These are phyloP conservation scores for Pteruthius melanotis DNA, from an alignment of 2,113 vertebrate species.

Conservation along the genomic window DNA sequence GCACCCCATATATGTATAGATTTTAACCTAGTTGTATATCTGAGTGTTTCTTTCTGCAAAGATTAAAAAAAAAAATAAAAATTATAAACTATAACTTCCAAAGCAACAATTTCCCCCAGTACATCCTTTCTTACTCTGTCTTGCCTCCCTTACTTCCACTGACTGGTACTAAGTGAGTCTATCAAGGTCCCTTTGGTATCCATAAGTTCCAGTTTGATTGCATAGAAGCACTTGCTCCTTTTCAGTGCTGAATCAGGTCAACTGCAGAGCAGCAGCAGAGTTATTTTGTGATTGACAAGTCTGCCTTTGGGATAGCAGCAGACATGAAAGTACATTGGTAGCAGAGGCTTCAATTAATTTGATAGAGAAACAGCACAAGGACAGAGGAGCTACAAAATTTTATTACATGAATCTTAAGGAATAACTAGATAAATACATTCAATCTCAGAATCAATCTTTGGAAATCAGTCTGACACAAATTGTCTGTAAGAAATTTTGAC, in stretches of 20 bases:
- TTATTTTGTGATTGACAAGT: slow-evolving; percentile 60
- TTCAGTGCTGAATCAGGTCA: slow-evolving; percentile 54
- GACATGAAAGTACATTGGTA: slow-evolving; percentile 30
- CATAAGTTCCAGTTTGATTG: slow-evolving; percentile 35
- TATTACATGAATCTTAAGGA: slow-evolving; percentile 8
- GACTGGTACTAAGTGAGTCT: background rate
- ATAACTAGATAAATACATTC: slow-evolving; percentile 2
- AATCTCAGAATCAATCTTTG: background rate
- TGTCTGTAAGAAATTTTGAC: slow-evolving; percentile 34
- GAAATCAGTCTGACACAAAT: slow-evolving; percentile 48
- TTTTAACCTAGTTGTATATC: background rate
- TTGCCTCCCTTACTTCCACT: background rate
- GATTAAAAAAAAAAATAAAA: background rate
- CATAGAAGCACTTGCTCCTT: slow-evolving; percentile 26
- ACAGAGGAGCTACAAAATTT: background rate
- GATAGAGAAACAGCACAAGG: slow-evolving; percentile 3
- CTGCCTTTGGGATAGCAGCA: slow-evolving; percentile 47
- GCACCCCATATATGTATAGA: background rate
- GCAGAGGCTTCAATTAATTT: slow-evolving; percentile 57
- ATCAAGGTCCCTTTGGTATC: slow-evolving; percentile 38
- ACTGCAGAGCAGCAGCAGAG: slow-evolving; percentile 34
- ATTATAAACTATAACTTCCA: background rate
- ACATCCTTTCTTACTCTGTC: background rate
- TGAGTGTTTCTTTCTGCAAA: background rate
- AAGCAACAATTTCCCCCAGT: background rate